phyloP scores from a whole-genome alignment of 2,797 vertebrate species.

The Poecilia gillii region DNA sequence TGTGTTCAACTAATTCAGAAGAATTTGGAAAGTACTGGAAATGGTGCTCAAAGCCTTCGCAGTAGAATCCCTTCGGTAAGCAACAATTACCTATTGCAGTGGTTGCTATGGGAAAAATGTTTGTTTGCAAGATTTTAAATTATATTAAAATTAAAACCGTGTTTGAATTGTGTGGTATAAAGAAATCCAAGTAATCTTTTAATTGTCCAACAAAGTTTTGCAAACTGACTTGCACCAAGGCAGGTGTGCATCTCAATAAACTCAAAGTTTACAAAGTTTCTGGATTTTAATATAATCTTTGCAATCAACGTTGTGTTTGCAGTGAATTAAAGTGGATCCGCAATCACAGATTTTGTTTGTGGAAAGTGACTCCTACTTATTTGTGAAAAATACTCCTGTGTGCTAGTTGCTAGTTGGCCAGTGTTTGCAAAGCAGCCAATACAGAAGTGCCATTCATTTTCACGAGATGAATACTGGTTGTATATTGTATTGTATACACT shows the following conservation, averaged over 20 bases:
- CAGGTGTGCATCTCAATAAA: not conserved
- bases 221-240: not conserved
- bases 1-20: conserved; percentile 73
- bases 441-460: not conserved
- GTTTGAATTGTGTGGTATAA: conserved; percentile 36
- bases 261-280: not conserved
- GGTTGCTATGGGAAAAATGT: not conserved
- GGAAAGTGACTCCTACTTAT: not conserved
- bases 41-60: not conserved
- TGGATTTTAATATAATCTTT: not conserved
- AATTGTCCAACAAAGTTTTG: not conserved
- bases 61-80: not conserved
- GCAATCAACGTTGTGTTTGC: not conserved
- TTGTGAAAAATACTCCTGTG: not conserved
- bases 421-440: not conserved
- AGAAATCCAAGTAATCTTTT: not conserved
- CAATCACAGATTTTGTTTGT: not conserved
- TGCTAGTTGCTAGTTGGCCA: not conserved
- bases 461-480: not conserved
- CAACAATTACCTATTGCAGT: not conserved
- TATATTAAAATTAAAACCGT: not conserved
- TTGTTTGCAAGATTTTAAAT: not conserved
- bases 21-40: conserved; percentile 35
- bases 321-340: not conserved
- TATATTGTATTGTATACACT: not conserved